Base-by-base conservation (phyloP, 2,113 vertebrate genomes). In the Fulmarus glacialis region DNA sequence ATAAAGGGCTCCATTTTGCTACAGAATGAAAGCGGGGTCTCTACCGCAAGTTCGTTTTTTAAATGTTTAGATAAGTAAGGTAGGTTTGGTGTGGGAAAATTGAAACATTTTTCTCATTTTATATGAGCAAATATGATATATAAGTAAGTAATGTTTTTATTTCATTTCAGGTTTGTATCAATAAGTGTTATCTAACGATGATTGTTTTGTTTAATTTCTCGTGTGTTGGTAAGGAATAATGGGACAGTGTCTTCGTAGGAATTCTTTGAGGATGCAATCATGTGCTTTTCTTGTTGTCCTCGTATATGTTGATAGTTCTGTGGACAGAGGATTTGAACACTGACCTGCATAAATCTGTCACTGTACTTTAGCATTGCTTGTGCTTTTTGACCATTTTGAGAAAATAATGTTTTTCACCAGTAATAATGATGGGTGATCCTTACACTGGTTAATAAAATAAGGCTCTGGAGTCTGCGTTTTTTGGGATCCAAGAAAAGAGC, bases 1-100 rank as follows among this genome's bases (percentile, higher is more conserved):
- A 3, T 52, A 27, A 52, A 81, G 58, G 16, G 15, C n/a, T 59
- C 4, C 4, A 4, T 79, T 77, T n/a, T 59, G 9, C 23, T 59
- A 5, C 13, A 23, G 48, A 6, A 20, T 53, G 23, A 72, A 17
- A 52, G 21, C 4, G 9, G 40, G 27, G n/a, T 58, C 53, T 47
- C 19, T 94, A 43, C 4, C 66, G 5, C 17, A 72, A 27, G 22
- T 7, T 83, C 27, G 0, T 3, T 73, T 38, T 1, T 16, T 2
- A 11, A 45, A 30, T 58, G 2, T n/a, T 53, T 38, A 16, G 9
- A 24, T 32, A 72, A 48, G 32, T 29, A 34, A 60, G 40, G 13
- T 16, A 20, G 5, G 16, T 78, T 62, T 91, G 12, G 5, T 60
- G 13, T 45, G 3, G 45, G 17, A 62, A 71, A 90, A 62, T 5